These are phyloP conservation scores for Stomatorhinus walkeri DNA, from an alignment of 2,797 vertebrate species.

Conservation along the genomic window DNA sequence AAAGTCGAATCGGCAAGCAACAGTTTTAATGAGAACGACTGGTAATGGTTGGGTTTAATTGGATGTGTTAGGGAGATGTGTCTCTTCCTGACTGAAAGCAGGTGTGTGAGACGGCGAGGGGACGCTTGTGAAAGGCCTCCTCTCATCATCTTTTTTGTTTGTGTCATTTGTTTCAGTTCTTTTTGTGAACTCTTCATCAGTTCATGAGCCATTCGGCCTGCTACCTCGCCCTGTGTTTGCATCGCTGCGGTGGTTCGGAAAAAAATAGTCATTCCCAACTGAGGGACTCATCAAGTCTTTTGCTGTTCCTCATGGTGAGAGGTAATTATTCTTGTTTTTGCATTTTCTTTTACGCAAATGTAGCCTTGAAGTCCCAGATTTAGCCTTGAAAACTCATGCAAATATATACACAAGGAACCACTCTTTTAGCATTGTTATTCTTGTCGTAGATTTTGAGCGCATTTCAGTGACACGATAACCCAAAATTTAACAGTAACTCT, in stretches of 20 bases:
- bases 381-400: background rate
- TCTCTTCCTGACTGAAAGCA: background rate
- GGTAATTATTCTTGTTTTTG: background rate
- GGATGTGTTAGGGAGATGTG: background rate
- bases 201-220: background rate
- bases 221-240: background rate
- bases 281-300: background rate
- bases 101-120: background rate
- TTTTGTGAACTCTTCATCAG: background rate
- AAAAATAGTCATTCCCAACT: background rate
- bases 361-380: background rate
- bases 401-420: background rate
- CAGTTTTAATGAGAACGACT: conserved; percentile 5
- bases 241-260: background rate
- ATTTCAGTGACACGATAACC: background rate
- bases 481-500: background rate
- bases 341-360: background rate
- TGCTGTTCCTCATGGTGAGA: background rate
- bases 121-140: background rate
- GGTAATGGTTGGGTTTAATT: background rate
- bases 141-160: background rate
- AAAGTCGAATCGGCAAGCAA: background rate
- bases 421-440: background rate
- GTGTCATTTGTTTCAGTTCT: background rate
- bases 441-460: background rate